These are phyloP conservation scores for Drosophila paranaensis DNA, from an alignment of 2,888 invertebrate genomes.

Conservation along the genomic window DNA sequence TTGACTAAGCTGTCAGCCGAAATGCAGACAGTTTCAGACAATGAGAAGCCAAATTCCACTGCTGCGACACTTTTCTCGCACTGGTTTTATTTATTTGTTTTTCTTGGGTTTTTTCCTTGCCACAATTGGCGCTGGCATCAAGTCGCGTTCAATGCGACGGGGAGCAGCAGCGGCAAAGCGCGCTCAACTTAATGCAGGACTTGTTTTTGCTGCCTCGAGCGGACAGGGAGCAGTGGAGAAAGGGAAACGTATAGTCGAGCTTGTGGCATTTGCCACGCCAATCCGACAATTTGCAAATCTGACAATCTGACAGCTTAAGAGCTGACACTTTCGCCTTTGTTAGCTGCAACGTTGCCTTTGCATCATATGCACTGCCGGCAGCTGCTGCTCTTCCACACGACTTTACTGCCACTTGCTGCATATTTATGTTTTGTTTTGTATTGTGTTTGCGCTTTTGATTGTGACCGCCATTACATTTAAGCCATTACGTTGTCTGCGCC, in stretches of 20 bases:
- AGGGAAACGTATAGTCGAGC: conserved; percentile 12
- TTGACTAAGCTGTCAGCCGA: conserved; percentile 71
- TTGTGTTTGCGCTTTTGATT: conserved; percentile 33
- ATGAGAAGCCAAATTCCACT: conserved; percentile 40
- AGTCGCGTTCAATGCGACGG: conserved; percentile 58
- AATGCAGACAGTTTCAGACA: conserved; percentile 59
- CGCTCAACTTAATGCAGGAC: conserved; percentile 44
- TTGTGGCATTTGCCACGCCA: conserved; percentile 24
- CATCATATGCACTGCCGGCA: conserved; percentile 49
- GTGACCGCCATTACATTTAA: conserved; percentile 58
- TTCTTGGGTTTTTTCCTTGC: conserved; percentile 12
- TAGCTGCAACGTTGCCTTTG: conserved; percentile 56
- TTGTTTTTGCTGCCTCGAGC: conserved; percentile 17
- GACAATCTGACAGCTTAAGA: conserved; percentile 37
- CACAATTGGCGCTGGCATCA: conserved; percentile 31
- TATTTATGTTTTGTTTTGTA: conserved; percentile 62
- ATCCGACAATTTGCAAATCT: conserved; percentile 38
- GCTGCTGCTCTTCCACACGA: conserved; percentile 15
- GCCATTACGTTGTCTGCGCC: conserved; percentile 63
- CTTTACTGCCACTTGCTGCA: conserved; percentile 64
- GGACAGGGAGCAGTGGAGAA: not conserved
- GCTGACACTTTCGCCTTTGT: conserved; percentile 35
- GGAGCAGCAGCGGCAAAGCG: conserved; percentile 15
- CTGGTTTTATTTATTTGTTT: conserved; percentile 1
- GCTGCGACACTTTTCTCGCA: conserved; percentile 20